A percentile compares a stretch with the other conserved stretches of the same genome.
phyloP scores from a whole-genome alignment of 2,113 vertebrate genomes.

The Okapia johnstoni region DNA sequence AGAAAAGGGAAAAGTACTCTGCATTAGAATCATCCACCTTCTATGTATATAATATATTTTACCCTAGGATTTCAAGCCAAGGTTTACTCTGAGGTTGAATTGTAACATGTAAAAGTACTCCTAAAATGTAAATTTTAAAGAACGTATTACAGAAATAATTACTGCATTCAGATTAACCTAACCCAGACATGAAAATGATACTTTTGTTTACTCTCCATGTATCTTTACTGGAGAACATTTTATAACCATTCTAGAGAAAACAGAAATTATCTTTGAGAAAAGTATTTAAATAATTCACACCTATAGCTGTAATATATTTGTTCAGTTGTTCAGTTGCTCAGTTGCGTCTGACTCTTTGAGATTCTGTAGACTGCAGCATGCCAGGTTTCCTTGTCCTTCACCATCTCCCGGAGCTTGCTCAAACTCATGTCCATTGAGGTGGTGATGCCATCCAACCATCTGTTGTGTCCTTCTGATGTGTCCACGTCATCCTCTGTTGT shows the following conservation, averaged over 20 bases:
- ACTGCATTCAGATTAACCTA: neutral
- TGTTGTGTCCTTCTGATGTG: no score
- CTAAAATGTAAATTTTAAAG: neutral
- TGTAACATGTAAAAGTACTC: neutral
- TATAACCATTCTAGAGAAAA: neutral
- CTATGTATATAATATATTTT: neutral
- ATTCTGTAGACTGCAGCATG: neutral
- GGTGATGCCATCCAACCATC: neutral
- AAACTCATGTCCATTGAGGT: neutral
- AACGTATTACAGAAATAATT: neutral
- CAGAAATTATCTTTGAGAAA: neutral
- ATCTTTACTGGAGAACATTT: neutral
- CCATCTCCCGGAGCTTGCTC: neutral
- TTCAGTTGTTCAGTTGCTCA: neutral
- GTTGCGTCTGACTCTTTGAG: neutral
- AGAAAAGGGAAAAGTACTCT: neutral
- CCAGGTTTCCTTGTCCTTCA: neutral
- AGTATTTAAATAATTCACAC: neutral
- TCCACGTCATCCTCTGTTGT: neutral
- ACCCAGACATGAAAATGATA: neutral
- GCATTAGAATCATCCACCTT: neutral
- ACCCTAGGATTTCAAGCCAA: neutral
- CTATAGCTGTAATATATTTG: neutral
- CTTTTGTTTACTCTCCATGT: neutral
- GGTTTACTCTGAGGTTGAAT: neutral